Evolutionary conservation across 2,888 invertebrate species (phyloP), one percentile per base, ranked within the genome.

Genomic region (Mayetiola destructor): DNA sequence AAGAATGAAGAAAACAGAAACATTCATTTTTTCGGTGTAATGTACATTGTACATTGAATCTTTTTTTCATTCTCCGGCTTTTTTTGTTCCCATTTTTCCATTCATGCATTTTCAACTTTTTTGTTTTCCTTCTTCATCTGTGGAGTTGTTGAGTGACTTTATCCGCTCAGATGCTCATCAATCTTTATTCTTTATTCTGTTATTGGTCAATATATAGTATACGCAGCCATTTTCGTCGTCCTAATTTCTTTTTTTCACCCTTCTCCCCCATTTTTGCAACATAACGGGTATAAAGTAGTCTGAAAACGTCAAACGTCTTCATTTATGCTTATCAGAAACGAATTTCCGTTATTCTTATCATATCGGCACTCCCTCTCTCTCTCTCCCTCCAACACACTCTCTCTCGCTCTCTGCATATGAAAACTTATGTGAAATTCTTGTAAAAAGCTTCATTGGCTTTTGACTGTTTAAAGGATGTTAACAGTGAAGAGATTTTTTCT

Each of bases 161-260:
- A 27, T 48, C 48, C 48, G 48, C 48, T 48, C 27, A 48, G 27
- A 48, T 27, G 48, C 48, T 48, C 48, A 48, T 48, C 48, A 48
- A 48, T 48, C 48, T 48, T 48, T 48, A 48, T 48, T 48, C 16
- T 27, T 27, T 27, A 27, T 48, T 48, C 27, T n/a, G n/a, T n/a
- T n/a, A n/a, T n/a, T n/a, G n/a, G n/a, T n/a, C n/a, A n/a, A n/a
- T n/a, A n/a, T n/a, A n/a, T n/a, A n/a, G n/a, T n/a, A n/a, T n/a
- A n/a, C n/a, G n/a, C n/a, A n/a, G n/a, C n/a, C n/a, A n/a, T n/a
- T n/a, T n/a, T n/a, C 27, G 48, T 3, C n/a, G 27, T 16, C 48
- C 27, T 16, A 12, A 27, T 48, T 48, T 48, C 27, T 27, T 16
- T 48, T 2, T 39, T n/a, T 3, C 10, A 4, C 42, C 27, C 27